A percentile compares a stretch with the other conserved stretches of the same genome.
Conservation (phyloP, 2,888 invertebrate species). For the Hyalella azteca region DNA sequence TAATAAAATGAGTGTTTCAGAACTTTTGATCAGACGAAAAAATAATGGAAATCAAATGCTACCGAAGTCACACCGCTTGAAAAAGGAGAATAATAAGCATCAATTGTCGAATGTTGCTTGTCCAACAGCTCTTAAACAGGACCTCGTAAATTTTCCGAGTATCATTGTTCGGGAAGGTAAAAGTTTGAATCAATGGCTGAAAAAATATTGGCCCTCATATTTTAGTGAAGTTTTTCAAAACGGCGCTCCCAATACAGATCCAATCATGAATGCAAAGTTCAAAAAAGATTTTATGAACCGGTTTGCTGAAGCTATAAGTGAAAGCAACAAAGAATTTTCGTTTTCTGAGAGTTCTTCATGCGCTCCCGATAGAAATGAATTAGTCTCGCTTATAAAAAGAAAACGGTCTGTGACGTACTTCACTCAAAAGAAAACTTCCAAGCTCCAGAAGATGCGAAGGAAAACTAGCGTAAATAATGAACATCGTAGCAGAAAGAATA, state of each 20-base stretch:
- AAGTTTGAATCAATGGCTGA: conserved; percentile 43
- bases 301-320: not conserved
- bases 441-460: not conserved
- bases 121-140: conserved; percentile 9
- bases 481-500: not conserved
- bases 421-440: not conserved
- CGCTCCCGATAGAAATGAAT: not conserved
- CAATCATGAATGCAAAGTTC: conserved; percentile 19
- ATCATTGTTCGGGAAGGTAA: conserved; percentile 35
- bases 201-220: conserved; percentile 48
- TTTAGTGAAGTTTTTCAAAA: conserved; percentile 43
- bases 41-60: not conserved
- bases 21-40: conserved; percentile 30
- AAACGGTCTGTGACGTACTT: not conserved
- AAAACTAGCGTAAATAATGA: not conserved
- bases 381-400: conserved; percentile 10
- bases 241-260: not conserved
- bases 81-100: not conserved
- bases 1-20: conserved; percentile 47
- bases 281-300: conserved; percentile 26
- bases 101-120: not conserved
- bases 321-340: not conserved
- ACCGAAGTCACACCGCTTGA: not conserved
- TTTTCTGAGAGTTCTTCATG: not conserved
- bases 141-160: conserved; percentile 37